Evolutionary conservation across 2,797 vertebrate species (phyloP), one percentile per base, ranked within the genome.

Genomic region (Molossus molossus): DNA sequence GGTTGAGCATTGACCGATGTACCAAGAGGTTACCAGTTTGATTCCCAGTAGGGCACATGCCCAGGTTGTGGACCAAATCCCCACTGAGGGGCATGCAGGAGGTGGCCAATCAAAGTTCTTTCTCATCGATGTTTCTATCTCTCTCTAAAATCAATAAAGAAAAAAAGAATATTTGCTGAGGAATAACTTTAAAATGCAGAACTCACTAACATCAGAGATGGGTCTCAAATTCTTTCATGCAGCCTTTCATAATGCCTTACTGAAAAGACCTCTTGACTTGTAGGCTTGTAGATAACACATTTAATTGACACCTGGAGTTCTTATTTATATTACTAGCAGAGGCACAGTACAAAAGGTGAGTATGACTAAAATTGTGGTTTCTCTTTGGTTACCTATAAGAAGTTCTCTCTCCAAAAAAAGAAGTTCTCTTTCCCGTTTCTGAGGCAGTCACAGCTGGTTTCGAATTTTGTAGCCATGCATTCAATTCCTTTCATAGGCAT

Each of bases 111-210:
- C 40, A 45, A 45, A 45, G 6, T 45, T 45, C 4, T 45, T 6
- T 45, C 40, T 45, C 40, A 45, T 45, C 6, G 40, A 45, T 45
- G 40, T 45, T 45, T 5, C 40, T 6, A 45, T 45, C 40, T 45
- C 40, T 45, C 40, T 45, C 40, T 45, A 45, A 45, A 45, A 5
- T 45, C 40, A 45, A 45, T 45, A 45, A 45, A 45, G 6, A 45
- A 45, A 45, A 45, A 6, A 45, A 45, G 40, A 45, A 45, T 45
- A 45, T 45, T 45, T 45, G 4, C 40, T 45, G 40, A 94, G 53
- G n/a, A 92, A 86, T 92, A 64, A 96, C 65, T 92, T 92, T 88
- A 83, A 94, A 94, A 92, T 76, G 20, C 48, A 89, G 90, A 94
- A 33, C 37, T 94, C 60, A 27, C 60, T 79, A 33, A 79, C 94